A percentile compares a stretch with the other conserved stretches of the same genome.
Conservation (phyloP, 2,797 vertebrate genomes). For the Tokudaia tokunoshimensis region DNA sequence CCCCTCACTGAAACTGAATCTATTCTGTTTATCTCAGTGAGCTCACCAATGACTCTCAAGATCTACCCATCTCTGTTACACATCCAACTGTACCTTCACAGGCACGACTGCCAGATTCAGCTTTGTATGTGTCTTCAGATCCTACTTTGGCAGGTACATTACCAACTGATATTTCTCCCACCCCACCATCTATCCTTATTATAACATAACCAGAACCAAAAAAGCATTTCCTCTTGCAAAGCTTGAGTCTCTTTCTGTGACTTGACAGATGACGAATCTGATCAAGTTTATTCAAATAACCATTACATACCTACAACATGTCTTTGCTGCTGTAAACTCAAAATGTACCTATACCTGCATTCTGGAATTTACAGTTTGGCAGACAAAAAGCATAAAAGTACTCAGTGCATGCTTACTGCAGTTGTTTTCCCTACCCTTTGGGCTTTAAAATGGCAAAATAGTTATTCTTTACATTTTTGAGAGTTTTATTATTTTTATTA, state of each 20-base stretch:
- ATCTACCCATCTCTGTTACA: not conserved
- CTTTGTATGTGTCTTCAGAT: not conserved
- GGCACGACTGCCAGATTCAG: not conserved
- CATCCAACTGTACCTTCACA: not conserved
- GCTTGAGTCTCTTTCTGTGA: not conserved
- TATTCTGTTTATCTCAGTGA: not conserved
- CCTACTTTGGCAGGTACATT: not conserved
- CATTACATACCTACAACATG: not conserved
- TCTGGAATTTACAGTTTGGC: not conserved
- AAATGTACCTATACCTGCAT: not conserved
- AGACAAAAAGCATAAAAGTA: not conserved
- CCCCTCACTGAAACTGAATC: not conserved
- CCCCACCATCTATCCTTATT: not conserved
- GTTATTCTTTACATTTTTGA: not conserved
- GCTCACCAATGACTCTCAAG: not conserved
- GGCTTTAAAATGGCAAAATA: slow-evolving; percentile 1
- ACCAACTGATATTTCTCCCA: not conserved
- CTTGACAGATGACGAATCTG: not conserved
- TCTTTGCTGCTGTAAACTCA: not conserved
- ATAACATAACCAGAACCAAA: not conserved
- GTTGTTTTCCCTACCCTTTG: not conserved
- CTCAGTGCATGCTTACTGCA: not conserved
- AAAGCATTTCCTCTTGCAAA: not conserved
- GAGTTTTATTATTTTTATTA: not conserved
- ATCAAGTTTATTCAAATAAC: not conserved